Conservation (phyloP, 2,113 vertebrate genomes). For the Micronisus gabar region DNA sequence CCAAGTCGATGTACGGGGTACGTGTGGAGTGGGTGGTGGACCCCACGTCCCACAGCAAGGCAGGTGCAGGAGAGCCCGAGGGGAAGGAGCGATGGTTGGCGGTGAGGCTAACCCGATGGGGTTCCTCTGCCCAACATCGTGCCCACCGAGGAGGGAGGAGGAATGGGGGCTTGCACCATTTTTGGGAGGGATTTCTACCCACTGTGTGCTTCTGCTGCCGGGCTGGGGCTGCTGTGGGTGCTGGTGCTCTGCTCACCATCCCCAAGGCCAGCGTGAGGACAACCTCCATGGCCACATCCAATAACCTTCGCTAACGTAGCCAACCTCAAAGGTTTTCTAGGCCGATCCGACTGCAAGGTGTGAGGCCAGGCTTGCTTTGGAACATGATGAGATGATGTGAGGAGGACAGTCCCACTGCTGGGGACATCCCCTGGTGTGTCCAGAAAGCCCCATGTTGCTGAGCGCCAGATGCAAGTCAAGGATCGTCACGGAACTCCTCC, state of each 20-base stretch:
- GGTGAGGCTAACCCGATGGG: rapidly evolving
- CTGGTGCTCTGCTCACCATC: background rate
- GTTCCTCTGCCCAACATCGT: background rate
- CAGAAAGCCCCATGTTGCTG: background rate
- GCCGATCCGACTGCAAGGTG: background rate
- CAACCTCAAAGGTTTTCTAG: background rate
- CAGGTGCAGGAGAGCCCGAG: background rate
- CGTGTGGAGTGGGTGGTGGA: rapidly evolving
- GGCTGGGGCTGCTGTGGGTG: background rate
- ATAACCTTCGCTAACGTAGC: rapidly evolving
- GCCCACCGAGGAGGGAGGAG: background rate
- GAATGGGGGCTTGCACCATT: background rate
- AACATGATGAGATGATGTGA: background rate
- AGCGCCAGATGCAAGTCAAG: background rate
- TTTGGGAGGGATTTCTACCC: background rate
- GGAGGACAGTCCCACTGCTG: background rate
- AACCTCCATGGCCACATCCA: background rate
- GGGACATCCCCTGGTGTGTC: background rate
- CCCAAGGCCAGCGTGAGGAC: background rate
- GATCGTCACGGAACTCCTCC: background rate
- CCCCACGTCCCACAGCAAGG: background rate
- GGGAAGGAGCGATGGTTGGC: background rate
- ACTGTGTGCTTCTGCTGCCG: rapidly evolving
- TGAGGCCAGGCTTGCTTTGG: background rate
- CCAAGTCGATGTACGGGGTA: rapidly evolving